Evolutionary conservation across 1,140 invertebrate genomes (phyloP), one percentile per base, ranked within the genome.

Genomic region (Alviniconcha marisindica): DNA sequence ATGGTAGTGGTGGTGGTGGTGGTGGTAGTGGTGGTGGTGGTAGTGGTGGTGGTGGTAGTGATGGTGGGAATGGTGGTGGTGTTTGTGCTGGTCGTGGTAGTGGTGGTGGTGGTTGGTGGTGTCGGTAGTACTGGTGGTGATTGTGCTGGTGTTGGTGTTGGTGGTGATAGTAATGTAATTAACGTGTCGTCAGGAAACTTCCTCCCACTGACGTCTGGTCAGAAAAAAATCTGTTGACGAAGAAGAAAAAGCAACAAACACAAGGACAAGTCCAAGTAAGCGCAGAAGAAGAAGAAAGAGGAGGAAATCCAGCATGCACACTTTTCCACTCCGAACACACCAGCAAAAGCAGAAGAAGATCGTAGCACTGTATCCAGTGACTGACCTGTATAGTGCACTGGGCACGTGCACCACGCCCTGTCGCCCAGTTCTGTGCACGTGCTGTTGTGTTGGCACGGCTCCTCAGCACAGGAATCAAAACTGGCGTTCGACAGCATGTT

Each of bases 341-440:
- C 0, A 18, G 28, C 21, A 60, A 18, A 60, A n/a, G 28, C 1
- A 1, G 24, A 60, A 60, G 28, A n/a, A 1, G 7, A 60, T 15
- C 3, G n/a, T 4, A 48, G n/a, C 31, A 28, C 0, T 15, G 36
- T 54, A 21, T 5, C 24, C 33, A 78, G 48, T 3, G 36, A 69
- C 80, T 40, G 38, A 82, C 80, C 80, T 31, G 80, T 51, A 21
- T 73, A 73, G 66, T 44, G 40, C n/a, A 31, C 66, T 15, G 69
- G 38, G 54, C 80, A 82, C 28, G n/a, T 7, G 42, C 80, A 82
- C 4, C 10, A 15, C 0, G 71, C 80, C 4, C 24, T 51, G 42
- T 7, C 31, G 40, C 31, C 69, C 28, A 36, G 21, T 10, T 54
- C 44, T 10, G 24, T 40, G 31, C 80, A 82, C 42, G 80, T 82